Base-by-base conservation (phyloP, 2,888 invertebrate species). In the Hypomecis punctinalis region DNA sequence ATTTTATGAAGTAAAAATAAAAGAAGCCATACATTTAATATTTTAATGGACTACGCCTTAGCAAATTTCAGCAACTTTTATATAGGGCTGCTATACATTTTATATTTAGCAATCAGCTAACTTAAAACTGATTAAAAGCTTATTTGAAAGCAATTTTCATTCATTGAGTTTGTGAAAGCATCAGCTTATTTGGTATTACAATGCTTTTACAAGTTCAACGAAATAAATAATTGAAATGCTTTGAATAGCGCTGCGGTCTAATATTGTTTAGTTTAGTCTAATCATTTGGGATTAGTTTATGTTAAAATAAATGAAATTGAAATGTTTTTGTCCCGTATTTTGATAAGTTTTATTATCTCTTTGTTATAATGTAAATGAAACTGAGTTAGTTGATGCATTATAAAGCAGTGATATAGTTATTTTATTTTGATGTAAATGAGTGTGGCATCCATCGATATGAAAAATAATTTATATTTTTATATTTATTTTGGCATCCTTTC, bases 111-210 rank as follows among this genome's bases (percentile, higher is more conserved):
- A 56, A 56, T 56, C 39, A 56, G 40, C 37, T 40, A 39, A 47
- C 33, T 39, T 39, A 23, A 39, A 55, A 56, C 6, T 56, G n/a
- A 33, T 37, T 40, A 52, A 52, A 33, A 40, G 11, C n/a, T 36
- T 56, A 33, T 56, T 33, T 23, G 47, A 56, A 47, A 47, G 56
- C 56, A 47, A 56, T 47, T 40, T 23, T 48, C 39, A 47, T 56
- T 47, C 47, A 56, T 56, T 56, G 40, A 47, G 46, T 48, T 56
- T 47, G 39, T 8, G 54, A 58, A 40, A 46, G 43, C 52, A 46
- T 52, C 46, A 46, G 46, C 60, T 60, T 60, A 61, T 47, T 40
- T 54, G 33, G 54, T 35, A 42, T 61, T 48, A 61, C 54, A 54
- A 54, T 54, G 54, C 54, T 54, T 54, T 47, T 54, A 54, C 61